Conservation (phyloP, 2,797 vertebrate species). For the Silurus lanzhouensis region DNA sequence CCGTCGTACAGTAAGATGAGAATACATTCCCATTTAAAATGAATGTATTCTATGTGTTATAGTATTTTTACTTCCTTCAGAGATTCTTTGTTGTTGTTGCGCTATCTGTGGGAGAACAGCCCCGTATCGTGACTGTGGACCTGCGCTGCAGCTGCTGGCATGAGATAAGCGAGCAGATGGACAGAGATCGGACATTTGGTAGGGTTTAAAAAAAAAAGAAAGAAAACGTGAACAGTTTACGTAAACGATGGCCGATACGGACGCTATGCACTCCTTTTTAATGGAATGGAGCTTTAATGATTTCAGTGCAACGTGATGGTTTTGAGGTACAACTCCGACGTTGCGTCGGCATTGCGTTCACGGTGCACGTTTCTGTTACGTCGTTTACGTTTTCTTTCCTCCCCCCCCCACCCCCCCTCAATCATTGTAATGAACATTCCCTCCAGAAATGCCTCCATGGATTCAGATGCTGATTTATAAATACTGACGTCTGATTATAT, state of each 20-base stretch:
- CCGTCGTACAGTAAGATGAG: too few species aligned
- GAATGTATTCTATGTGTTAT: too few species aligned
- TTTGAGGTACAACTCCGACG: background rate
- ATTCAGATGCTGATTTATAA: too few species aligned
- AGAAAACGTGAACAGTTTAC: background rate
- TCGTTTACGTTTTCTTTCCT: too few species aligned
- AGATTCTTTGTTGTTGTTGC: too few species aligned
- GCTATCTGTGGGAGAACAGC: background rate
- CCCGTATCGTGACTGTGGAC: constrained; percentile 9
- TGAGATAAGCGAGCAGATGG: constrained; percentile 40
- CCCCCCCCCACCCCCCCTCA: too few species aligned
- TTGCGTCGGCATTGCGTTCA: too few species aligned
- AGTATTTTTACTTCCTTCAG: too few species aligned
- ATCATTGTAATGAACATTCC: too few species aligned
- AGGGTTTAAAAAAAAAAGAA: constrained; percentile 1
- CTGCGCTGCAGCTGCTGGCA: constrained; percentile 27
- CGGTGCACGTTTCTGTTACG: too few species aligned
- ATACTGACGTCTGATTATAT: too few species aligned
- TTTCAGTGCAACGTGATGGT: background rate
- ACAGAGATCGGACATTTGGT: constrained; percentile 15
- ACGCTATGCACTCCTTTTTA: background rate
- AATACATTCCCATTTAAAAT: background rate
- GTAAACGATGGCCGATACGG: background rate
- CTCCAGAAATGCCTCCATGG: too few species aligned
- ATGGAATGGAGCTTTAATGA: background rate